Conservation (phyloP, 1,140 invertebrate species). For the Atta cephalotes region DNA sequence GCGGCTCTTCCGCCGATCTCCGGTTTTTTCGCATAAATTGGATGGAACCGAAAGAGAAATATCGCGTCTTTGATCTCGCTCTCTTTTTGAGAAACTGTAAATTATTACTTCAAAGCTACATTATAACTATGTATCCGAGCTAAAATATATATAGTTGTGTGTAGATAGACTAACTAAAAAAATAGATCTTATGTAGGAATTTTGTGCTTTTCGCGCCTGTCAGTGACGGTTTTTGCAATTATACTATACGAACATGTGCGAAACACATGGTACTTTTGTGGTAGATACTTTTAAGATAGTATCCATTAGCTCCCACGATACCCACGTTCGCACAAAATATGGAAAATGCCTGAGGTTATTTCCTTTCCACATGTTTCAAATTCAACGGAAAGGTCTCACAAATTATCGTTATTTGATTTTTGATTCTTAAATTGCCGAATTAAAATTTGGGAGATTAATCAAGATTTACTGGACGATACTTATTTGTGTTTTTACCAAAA, state of each 20-base stretch:
- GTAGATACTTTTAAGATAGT: slow-evolving; percentile 4
- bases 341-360: background rate
- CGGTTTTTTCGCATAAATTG: background rate
- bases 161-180: background rate
- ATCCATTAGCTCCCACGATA: slow-evolving; percentile 28
- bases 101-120: background rate
- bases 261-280: slow-evolving; percentile 45
- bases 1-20: background rate
- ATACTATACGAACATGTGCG: background rate
- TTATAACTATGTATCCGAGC: background rate
- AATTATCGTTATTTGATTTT: background rate
- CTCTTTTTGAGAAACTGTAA: background rate
- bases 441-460: background rate
- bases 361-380: background rate
- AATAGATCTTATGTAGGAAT: background rate
- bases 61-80: background rate
- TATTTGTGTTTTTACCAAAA: background rate
- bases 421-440: background rate
- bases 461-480: background rate
- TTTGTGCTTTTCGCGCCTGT: background rate
- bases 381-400: background rate
- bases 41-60: background rate
- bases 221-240: slow-evolving; percentile 9
- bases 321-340: slow-evolving; percentile 1
- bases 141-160: background rate